phyloP scores from a whole-genome alignment of 2,888 invertebrate genomes.

The Nebria salina region DNA sequence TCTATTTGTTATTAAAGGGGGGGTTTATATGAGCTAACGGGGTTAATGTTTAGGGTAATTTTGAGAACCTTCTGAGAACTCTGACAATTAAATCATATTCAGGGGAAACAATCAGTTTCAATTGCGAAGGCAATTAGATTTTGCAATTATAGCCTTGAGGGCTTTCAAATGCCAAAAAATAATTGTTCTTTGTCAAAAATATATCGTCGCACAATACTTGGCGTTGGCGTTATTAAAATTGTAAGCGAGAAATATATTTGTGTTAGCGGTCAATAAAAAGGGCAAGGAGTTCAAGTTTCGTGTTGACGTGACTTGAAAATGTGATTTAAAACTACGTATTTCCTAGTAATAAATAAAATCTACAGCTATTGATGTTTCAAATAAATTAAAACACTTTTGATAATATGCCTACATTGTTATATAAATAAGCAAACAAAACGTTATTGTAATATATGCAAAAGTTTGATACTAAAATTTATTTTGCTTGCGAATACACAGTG shows the following conservation, averaged over 20 bases:
- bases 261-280: neutral
- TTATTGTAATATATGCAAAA: neutral
- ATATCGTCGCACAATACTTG: neutral
- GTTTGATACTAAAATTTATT: neutral
- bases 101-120: neutral
- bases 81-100: neutral
- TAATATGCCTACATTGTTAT: neutral
- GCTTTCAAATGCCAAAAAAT: neutral
- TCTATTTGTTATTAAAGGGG: neutral
- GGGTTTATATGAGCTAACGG: neutral
- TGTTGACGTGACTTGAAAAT: neutral
- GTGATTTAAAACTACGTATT: neutral
- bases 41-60: neutral
- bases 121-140: neutral
- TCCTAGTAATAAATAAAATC: neutral
- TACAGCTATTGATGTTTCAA: neutral
- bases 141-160: neutral
- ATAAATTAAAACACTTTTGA: neutral
- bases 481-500: neutral
- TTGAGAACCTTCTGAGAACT: neutral
- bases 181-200: neutral
- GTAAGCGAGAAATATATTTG: neutral
- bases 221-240: neutral
- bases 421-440: too few relatives aligned
- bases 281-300: neutral